Percentiles rank a stretch among this genome's conserved stretches.
Evolutionary conservation across 2,888 invertebrate species (phyloP).

Genomic region (Protodeltote pygarga): DNA sequence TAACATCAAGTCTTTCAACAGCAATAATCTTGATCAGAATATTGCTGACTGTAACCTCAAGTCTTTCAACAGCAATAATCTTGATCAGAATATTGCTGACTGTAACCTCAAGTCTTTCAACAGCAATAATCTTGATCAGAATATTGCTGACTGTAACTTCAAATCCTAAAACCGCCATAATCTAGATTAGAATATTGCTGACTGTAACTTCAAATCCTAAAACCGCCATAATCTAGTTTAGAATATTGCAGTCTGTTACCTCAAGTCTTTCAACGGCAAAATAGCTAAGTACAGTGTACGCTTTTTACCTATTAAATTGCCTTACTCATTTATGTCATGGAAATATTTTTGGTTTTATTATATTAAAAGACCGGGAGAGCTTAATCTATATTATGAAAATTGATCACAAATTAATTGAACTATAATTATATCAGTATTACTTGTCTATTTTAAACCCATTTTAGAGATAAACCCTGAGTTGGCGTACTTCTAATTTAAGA

Average conservation of each 20-base stretch:
- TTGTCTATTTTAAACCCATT: background rate
- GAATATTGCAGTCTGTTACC: background rate
- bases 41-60: background rate
- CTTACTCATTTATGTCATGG: slow-evolving; percentile 5
- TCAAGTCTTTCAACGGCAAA: background rate
- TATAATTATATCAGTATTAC: background rate
- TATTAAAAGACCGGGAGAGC: slow-evolving; percentile 3
- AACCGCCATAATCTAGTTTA: background rate
- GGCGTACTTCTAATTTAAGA: background rate
- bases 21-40: background rate
- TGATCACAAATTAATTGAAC: slow-evolving; percentile 1
- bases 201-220: background rate
- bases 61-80: background rate
- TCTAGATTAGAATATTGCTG: background rate
- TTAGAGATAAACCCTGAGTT: background rate
- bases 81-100: background rate
- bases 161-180: background rate
- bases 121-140: background rate
- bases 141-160: background rate
- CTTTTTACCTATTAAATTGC: slow-evolving; percentile 12
- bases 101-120: background rate
- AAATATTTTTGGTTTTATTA: background rate
- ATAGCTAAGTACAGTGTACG: slow-evolving; percentile 17
- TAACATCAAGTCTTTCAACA: background rate
- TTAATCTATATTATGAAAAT: background rate